phyloP scores from a whole-genome alignment of 2,888 invertebrate species.

The Netelia melanura region DNA sequence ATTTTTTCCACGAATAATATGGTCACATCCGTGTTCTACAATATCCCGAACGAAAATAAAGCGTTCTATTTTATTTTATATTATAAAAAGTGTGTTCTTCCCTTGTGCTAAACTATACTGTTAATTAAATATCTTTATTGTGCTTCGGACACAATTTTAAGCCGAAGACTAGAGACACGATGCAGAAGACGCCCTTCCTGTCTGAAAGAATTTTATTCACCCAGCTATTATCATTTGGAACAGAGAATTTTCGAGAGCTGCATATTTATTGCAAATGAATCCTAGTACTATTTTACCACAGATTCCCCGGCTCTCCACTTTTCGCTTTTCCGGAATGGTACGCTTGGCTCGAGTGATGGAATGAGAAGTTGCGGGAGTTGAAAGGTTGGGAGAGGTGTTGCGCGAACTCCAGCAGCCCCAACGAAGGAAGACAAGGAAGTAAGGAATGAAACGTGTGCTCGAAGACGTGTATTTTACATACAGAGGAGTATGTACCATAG shows the following conservation, averaged over 20 bases:
- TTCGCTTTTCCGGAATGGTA: constrained; percentile 48
- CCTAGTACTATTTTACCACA: constrained; percentile 69
- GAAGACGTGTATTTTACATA: constrained; percentile 62
- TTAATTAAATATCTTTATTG: neutral
- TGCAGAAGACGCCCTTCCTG: constrained; percentile 23
- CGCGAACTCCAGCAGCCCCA: constrained; percentile 23
- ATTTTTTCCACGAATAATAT: too few relatives aligned
- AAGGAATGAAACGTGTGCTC: constrained; percentile 56
- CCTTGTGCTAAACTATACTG: neutral
- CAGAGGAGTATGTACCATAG: constrained; percentile 14
- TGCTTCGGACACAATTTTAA: constrained; percentile 17
- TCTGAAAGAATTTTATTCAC: constrained; percentile 47
- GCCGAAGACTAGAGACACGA: constrained; percentile 28
- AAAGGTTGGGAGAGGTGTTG: constrained; percentile 29
- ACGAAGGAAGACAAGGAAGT: constrained; percentile 29
- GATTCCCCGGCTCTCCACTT: constrained; percentile 43
- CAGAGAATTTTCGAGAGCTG: constrained; percentile 81
- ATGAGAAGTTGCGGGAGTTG: constrained; percentile 23
- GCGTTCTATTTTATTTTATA: too few relatives aligned
- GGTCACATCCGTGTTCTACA: too few relatives aligned
- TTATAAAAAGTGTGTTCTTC: too few relatives aligned
- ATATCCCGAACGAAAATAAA: too few relatives aligned
- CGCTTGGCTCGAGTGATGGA: constrained; percentile 15
- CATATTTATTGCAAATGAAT: constrained; percentile 85
- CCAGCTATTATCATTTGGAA: constrained; percentile 44